Base-by-base conservation (phyloP, 1,140 invertebrate genomes). In the Drosophila obscura region DNA sequence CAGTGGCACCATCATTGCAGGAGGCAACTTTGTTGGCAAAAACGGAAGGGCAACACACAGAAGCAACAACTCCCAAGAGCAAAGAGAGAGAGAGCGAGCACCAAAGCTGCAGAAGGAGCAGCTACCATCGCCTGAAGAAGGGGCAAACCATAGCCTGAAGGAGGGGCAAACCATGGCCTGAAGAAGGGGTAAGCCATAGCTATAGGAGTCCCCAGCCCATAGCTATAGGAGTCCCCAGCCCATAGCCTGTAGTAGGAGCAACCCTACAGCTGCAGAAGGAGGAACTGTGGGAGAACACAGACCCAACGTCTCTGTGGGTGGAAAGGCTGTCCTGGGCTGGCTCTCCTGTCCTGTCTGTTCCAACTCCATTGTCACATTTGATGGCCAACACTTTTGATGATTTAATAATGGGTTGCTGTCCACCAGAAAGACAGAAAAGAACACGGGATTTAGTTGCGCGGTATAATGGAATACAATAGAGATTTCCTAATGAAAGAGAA, bases 371-470 rank as follows among this genome's bases (percentile, higher is more conserved):
- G 81, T 87, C 78, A 87, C 82, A 87, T 87, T 78, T 81, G 81
- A 81, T 77, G 69, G 81, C 59, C 78, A 82, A 88, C 83, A 79
- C 83, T 79, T 88, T 82, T 87, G 79, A 79, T 88, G 75, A 88
- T 88, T 76, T 79, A 79, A 83, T 87, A 87, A 87, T 78, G 59
- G 63, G 28, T 49, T 58, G 39, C 19, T 39, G 35, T 39, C 35
- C 35, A 5, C 35, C 28, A 48, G 13, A n/a, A 41, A 28, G 13
- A 39, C 35, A 5, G 35, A 5, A 39, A 35, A 39, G 35, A 39
- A 39, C 35, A 39, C 35, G 35, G 11, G 35, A 39, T 39, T 13
- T 39, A 39, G 35, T 39, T 39, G 35, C 35, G 35, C 4, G 11
- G 11, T 7, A 39, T 39, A 39, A 39, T 35, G 31, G 48, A 46